Percentiles rank a stretch among this genome's conserved stretches.
These are phyloP conservation scores for Chesias legatella DNA, from an alignment of 2,888 invertebrate species.

Conservation along the genomic window DNA sequence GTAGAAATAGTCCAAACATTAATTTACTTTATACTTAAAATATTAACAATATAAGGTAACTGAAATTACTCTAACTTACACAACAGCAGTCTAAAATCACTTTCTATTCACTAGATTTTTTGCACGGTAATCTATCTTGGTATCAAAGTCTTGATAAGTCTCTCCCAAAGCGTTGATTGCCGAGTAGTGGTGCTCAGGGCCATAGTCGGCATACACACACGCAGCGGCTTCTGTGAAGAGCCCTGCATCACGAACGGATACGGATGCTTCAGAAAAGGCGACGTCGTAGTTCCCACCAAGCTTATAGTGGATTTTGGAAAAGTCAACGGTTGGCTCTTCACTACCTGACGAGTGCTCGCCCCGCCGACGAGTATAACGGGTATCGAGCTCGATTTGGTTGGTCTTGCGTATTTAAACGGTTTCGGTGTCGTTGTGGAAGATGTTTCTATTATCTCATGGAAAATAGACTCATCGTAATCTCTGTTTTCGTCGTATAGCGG, in stretches of 20 bases:
- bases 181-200: conserved; percentile 41
- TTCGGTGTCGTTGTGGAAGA: conserved; percentile 39
- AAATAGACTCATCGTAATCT: conserved; percentile 69
- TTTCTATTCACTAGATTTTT: not conserved
- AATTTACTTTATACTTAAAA: too few species aligned
- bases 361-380: conserved; percentile 62
- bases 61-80: too few species aligned
- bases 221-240: conserved; percentile 39
- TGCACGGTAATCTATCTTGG: conserved; percentile 40
- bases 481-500: conserved; percentile 53
- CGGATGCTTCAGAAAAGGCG: conserved; percentile 59
- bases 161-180: conserved; percentile 55
- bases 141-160: conserved; percentile 56
- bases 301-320: conserved; percentile 53
- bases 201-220: conserved; percentile 57
- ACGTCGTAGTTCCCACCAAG: conserved; percentile 59
- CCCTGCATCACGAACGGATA: conserved; percentile 61
- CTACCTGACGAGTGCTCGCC: conserved; percentile 51
- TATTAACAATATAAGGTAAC: too few species aligned
- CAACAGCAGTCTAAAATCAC: too few species aligned
- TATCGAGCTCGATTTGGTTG: conserved; percentile 44
- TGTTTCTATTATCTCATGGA: conserved; percentile 65
- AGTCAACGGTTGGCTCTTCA: conserved; percentile 49
- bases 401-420: conserved; percentile 23
- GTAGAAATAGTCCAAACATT: too few species aligned